These are phyloP conservation scores for Pachydiplax longipennis DNA, from an alignment of 2,888 invertebrate genomes.

Conservation along the genomic window DNA sequence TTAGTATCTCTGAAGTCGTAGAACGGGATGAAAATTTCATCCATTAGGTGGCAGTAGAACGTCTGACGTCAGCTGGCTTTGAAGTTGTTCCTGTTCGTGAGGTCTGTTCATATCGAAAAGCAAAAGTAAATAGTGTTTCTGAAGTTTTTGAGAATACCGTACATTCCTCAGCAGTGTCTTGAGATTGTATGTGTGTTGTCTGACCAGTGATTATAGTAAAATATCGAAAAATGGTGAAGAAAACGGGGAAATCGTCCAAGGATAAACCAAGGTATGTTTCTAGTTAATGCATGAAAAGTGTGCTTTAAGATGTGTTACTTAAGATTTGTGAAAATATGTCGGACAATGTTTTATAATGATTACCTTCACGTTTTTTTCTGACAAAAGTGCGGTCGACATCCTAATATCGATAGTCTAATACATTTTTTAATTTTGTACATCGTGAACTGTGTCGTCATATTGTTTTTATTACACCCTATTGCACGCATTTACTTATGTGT, in stretches of 20 bases:
- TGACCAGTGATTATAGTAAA: neutral
- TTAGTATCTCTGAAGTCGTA: neutral
- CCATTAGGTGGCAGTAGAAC: constrained; percentile 41
- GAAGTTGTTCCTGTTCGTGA: constrained; percentile 32
- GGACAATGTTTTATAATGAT: too few species aligned
- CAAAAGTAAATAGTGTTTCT: constrained; percentile 39
- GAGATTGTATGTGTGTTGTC: constrained; percentile 63
- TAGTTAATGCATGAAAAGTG: neutral
- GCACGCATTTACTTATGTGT: too few species aligned
- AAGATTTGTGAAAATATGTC: neutral
- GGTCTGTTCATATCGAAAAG: neutral
- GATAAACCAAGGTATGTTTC: constrained; percentile 73
- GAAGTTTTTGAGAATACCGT: constrained; percentile 30
- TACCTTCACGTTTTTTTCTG: too few species aligned
- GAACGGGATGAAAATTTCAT: neutral
- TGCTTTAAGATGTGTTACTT: neutral
- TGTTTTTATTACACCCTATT: too few species aligned
- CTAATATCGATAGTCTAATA: too few species aligned
- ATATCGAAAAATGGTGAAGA: constrained; percentile 54
- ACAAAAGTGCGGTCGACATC: too few species aligned
- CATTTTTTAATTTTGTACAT: too few species aligned
- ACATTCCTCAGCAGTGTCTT: constrained; percentile 66
- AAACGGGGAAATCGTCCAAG: constrained; percentile 67
- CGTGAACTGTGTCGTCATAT: too few species aligned
- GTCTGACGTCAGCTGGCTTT: constrained; percentile 39